Percentiles rank a stretch among this genome's conserved stretches.
Conservation (phyloP, 2,888 invertebrate species). For the Oasisia sp. region DNA sequence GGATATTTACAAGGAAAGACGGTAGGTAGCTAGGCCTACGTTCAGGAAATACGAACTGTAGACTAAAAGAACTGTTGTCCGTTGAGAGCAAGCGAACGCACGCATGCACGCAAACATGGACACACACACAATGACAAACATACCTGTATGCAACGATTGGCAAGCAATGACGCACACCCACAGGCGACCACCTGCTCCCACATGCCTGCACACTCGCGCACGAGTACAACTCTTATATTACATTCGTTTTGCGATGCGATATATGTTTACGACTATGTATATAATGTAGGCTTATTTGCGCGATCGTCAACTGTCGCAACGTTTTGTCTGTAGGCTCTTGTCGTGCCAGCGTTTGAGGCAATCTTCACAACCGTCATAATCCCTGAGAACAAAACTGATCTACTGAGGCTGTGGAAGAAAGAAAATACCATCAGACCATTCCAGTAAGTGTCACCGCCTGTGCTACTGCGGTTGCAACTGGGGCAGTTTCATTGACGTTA, state of each 20-base stretch:
- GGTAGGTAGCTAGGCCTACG: neutral
- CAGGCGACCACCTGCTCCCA: too few relatives aligned
- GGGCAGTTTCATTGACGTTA: too few relatives aligned
- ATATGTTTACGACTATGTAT: neutral
- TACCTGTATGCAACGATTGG: too few relatives aligned
- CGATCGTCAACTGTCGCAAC: neutral
- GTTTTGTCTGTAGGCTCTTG: neutral
- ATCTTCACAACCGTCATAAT: neutral
- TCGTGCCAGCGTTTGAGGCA: neutral
- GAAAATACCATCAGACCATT: neutral
- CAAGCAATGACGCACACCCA: too few relatives aligned
- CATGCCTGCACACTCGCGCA: too few relatives aligned
- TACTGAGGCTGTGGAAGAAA: neutral
- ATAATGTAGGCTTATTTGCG: neutral
- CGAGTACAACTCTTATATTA: too few relatives aligned
- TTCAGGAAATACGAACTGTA: neutral
- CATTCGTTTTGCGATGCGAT: too few relatives aligned
- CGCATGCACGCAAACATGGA: too few relatives aligned
- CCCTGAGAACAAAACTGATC: neutral
- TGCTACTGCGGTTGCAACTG: neutral
- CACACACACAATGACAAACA: neutral
- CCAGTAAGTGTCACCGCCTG: neutral
- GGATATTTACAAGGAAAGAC: conserved; percentile 17
- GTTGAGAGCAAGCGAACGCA: too few relatives aligned
- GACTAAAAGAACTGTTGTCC: neutral